Conservation (phyloP, 2,113 vertebrate species). For the Echinops telfairi region DNA sequence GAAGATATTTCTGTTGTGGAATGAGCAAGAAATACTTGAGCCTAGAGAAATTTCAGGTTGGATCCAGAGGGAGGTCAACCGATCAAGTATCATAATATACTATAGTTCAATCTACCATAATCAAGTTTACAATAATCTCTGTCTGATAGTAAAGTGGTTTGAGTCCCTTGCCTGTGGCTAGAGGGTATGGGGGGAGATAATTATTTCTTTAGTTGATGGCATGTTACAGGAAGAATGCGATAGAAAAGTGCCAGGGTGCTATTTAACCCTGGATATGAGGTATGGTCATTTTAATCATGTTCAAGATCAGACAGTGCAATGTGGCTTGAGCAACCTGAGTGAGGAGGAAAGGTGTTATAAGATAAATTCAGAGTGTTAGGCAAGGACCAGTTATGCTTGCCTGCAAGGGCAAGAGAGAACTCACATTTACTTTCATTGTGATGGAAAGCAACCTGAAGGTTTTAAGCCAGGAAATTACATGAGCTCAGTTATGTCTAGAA, state of each 20-base stretch:
- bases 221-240: constrained; percentile 17
- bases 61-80: too few relatives aligned
- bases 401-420: neutral
- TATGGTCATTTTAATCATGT: neutral
- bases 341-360: neutral
- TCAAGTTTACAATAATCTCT: too few relatives aligned
- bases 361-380: neutral
- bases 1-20: too few relatives aligned
- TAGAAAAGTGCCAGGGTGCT: neutral
- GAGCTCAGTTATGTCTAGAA: neutral
- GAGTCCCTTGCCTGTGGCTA: too few relatives aligned
- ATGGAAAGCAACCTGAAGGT: constrained; percentile 16
- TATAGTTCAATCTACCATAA: too few relatives aligned
- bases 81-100: too few relatives aligned
- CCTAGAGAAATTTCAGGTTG: too few relatives aligned
- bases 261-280: neutral
- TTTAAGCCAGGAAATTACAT: constrained; percentile 9
- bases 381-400: neutral
- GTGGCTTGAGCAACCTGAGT: neutral
- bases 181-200: too few relatives aligned
- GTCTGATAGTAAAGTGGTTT: too few relatives aligned
- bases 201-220: neutral
- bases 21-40: too few relatives aligned
- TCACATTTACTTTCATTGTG: constrained; percentile 1
- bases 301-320: neutral